Percentiles rank a stretch among this genome's conserved stretches.
Evolutionary conservation across 2,888 invertebrate genomes (phyloP).

Genomic region (Trichacis sp.): DNA sequence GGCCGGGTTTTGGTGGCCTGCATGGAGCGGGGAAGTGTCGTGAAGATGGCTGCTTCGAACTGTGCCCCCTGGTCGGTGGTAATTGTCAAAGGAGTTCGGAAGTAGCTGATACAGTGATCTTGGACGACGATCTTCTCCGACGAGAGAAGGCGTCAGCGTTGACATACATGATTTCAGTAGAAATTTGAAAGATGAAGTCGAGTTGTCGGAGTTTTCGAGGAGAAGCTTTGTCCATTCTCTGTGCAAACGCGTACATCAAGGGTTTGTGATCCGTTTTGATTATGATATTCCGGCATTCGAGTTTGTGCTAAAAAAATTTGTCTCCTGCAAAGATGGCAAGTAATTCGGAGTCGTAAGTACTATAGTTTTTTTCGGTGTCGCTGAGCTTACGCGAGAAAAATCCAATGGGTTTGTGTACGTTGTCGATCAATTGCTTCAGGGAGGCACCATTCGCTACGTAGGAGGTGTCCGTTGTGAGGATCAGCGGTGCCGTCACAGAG

Average conservation of each 20-base stretch:
- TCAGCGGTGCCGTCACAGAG: not conserved
- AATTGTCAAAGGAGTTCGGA: too few relatives aligned
- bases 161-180: too few relatives aligned
- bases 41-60: too few relatives aligned
- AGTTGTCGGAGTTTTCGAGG: not conserved
- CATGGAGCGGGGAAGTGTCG: too few relatives aligned
- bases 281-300: slow-evolving; percentile 28
- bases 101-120: too few relatives aligned
- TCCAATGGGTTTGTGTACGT: slow-evolving; percentile 18
- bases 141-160: too few relatives aligned
- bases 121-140: too few relatives aligned
- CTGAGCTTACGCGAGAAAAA: slow-evolving; percentile 30
- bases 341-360: slow-evolving; percentile 44
- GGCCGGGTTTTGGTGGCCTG: too few relatives aligned
- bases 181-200: not conserved
- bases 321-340: slow-evolving; percentile 39
- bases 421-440: slow-evolving; percentile 26
- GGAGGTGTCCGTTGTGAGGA: too few relatives aligned
- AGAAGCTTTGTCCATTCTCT: slow-evolving; percentile 11
- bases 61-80: too few relatives aligned
- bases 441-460: slow-evolving; percentile 32
- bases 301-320: slow-evolving; percentile 17
- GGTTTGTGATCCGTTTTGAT: too few relatives aligned
- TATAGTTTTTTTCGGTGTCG: slow-evolving; percentile 4
- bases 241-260: too few relatives aligned